These are phyloP conservation scores for Shargacucullia verbasci DNA, from an alignment of 2,888 invertebrate species.

Conservation along the genomic window DNA sequence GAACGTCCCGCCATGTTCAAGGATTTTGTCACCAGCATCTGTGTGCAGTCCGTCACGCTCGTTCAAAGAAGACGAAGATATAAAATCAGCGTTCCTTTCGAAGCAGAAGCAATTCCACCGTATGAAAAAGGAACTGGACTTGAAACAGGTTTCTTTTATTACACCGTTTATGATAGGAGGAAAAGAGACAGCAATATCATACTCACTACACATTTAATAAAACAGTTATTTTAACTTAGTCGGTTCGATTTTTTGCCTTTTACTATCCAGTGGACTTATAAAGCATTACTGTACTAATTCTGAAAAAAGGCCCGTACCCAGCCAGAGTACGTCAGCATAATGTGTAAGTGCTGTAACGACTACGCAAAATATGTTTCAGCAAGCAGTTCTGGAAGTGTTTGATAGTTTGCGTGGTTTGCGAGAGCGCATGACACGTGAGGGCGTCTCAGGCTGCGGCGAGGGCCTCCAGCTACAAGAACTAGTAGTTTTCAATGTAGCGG, in stretches of 20 bases:
- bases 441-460: slow-evolving; percentile 69
- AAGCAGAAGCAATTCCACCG: slow-evolving; percentile 75
- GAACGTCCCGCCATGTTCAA: slow-evolving; percentile 42
- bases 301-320: too few relatives aligned
- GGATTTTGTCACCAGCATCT: slow-evolving; percentile 39
- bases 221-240: too few relatives aligned
- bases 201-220: too few relatives aligned
- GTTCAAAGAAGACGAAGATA: slow-evolving; percentile 65
- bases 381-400: slow-evolving; percentile 77
- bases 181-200: too few relatives aligned
- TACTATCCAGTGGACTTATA: too few relatives aligned
- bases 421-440: slow-evolving; percentile 75
- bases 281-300: too few relatives aligned
- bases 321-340: too few relatives aligned
- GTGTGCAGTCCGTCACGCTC: slow-evolving; percentile 31
- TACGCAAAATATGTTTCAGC: slow-evolving; percentile 66
- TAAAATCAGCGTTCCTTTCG: slow-evolving; percentile 65
- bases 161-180: background rate
- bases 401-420: slow-evolving; percentile 71
- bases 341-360: background rate
- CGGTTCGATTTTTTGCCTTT: too few relatives aligned
- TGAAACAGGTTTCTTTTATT: slow-evolving; percentile 76
- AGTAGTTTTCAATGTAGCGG: slow-evolving; percentile 80
- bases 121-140: slow-evolving; percentile 83
- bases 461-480: slow-evolving; percentile 70